Evolutionary conservation across 2,888 invertebrate species (phyloP), one percentile per base, ranked within the genome.

Genomic region (Xestia c-nigrum): DNA sequence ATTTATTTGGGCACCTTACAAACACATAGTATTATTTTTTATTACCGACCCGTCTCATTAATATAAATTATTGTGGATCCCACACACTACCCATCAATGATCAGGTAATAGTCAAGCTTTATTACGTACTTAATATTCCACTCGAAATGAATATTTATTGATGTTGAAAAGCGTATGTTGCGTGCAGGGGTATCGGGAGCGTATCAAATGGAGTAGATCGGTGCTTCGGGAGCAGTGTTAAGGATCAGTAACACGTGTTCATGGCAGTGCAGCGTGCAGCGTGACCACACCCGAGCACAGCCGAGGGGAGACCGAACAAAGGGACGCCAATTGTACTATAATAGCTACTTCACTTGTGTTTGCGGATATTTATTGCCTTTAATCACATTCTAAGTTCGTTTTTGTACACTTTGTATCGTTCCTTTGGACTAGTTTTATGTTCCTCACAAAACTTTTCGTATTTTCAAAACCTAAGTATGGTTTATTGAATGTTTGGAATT

Each of bases 171-270:
- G 91, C 92, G 92, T 89, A 89, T 87, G 91, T 94, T 93, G 93
- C 94, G 93, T 94, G 94, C 89, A 89, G 87, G 89, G 90, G 89
- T 87, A 90, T 92, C 89, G 90, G 84, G 87, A 91, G 93, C 94
- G 94, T 93, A 91, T 91, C 95, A 89, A 95, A 96, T 96, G 88
- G 93, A 92, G 90, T 91, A 93, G 92, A 94, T 94, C 93, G 92
- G 88, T 87, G 88, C 91, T 92, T 86, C 80, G 80, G 81, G 87
- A 86, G 68, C 85, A 77, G 71, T 80, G 81, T 93, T 91, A 91
- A 92, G 93, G 93, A 94, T 93, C 92, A 89, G 90, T 90, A 95
- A 95, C 96, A 96, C 96, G 96, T 96, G 96, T 95, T 95, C 86
- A 63, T 69, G 87, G 77, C 93, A 91, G 89, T 89, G 91, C 92